These are phyloP conservation scores for Fragum whitleyi DNA, from an alignment of 2,888 invertebrate species.

Conservation along the genomic window DNA sequence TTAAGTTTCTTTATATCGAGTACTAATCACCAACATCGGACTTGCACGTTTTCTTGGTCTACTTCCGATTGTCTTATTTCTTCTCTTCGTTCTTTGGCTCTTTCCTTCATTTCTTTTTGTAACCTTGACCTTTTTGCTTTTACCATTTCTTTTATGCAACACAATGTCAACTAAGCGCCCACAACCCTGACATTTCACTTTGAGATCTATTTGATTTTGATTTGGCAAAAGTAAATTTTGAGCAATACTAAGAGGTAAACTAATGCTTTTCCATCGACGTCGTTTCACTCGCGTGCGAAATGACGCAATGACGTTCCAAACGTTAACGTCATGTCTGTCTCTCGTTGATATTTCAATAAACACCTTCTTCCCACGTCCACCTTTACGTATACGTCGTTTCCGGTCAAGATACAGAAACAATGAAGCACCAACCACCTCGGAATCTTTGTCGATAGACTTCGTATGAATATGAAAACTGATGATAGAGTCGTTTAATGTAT, in stretches of 20 bases:
- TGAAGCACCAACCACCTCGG: slow-evolving; percentile 53
- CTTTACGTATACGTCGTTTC: slow-evolving; percentile 44
- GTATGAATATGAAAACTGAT: background rate
- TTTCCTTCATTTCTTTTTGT: background rate
- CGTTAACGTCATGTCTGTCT: slow-evolving; percentile 1
- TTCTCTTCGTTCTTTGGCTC: slow-evolving; percentile 8
- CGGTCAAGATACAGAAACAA: slow-evolving; percentile 50
- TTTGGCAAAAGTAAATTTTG: slow-evolving; percentile 46
- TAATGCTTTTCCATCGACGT: slow-evolving; percentile 55
- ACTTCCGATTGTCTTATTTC: slow-evolving; percentile 21
- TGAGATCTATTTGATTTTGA: slow-evolving; percentile 37
- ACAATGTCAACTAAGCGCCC: slow-evolving; percentile 58
- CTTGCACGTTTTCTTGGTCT: slow-evolving; percentile 33
- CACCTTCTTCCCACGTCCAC: slow-evolving; percentile 61
- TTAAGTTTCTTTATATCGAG: slow-evolving; percentile 28
- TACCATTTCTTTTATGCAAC: slow-evolving; percentile 19
- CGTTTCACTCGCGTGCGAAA: slow-evolving; percentile 55
- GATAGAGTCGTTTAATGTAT: background rate
- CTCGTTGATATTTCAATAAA: slow-evolving; percentile 47
- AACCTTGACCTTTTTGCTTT: background rate
- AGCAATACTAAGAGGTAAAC: slow-evolving; percentile 54
- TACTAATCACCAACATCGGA: slow-evolving; percentile 58
- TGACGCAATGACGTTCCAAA: slow-evolving; percentile 38
- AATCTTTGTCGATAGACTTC: background rate
- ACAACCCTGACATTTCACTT: slow-evolving; percentile 59